A percentile compares a stretch with the other conserved stretches of the same genome.
Evolutionary conservation across 2,888 invertebrate genomes (phyloP).

Genomic region (Odontocolon sp.): DNA sequence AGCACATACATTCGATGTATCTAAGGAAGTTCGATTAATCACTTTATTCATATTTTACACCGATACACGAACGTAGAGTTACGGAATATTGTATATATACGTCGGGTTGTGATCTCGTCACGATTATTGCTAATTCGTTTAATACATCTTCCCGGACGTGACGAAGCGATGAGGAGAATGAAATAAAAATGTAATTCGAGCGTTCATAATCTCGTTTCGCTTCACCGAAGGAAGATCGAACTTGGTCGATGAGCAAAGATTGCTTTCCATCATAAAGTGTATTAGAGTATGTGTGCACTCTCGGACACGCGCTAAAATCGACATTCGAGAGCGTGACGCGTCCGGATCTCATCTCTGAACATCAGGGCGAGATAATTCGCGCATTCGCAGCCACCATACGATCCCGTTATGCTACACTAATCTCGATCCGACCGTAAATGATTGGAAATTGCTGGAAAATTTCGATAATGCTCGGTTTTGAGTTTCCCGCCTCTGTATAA

Average conservation of each 20-base stretch:
- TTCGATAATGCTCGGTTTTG: constrained; percentile 44
- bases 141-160: neutral
- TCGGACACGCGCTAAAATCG: constrained; percentile 12
- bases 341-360: constrained; percentile 16
- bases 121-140: constrained; percentile 23
- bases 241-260: constrained; percentile 20
- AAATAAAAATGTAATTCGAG: constrained; percentile 39
- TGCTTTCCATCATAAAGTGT: neutral
- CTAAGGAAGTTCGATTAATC: neutral
- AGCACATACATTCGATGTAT: neutral
- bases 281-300: neutral
- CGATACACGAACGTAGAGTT: too few species aligned
- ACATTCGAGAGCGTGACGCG: constrained; percentile 39
- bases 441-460: constrained; percentile 67
- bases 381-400: constrained; percentile 7
- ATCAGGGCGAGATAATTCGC: constrained; percentile 16
- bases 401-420: constrained; percentile 20
- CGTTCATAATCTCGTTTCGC: constrained; percentile 40
- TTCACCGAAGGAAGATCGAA: constrained; percentile 23
- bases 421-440: constrained; percentile 61
- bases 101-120: neutral
- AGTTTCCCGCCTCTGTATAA: neutral
- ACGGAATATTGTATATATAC: neutral
- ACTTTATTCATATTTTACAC: neutral
- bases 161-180: neutral